A percentile compares a stretch with the other conserved stretches of the same genome.
These are phyloP conservation scores for Bemisia tabaci DNA, from an alignment of 1,140 invertebrate species.

Conservation along the genomic window DNA sequence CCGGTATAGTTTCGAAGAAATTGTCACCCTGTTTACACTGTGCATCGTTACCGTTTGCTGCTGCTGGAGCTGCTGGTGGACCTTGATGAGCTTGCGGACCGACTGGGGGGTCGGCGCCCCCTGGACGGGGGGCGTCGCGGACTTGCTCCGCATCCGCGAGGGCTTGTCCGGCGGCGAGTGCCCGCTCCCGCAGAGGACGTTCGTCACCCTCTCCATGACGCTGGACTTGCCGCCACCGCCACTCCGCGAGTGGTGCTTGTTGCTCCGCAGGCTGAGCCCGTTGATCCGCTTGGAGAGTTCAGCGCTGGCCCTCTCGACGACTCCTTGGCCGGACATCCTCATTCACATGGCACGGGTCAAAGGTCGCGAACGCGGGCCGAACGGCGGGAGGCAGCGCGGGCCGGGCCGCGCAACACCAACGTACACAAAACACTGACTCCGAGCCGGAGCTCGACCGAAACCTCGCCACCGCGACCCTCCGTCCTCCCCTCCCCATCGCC, in stretches of 20 bases:
- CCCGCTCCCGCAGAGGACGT: constrained; percentile 56
- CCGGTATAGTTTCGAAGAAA: no score
- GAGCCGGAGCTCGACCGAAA: constrained; percentile 7
- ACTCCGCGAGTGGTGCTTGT: constrained; percentile 37
- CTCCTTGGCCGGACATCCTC: constrained; percentile 55
- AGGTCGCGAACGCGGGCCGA: not conserved
- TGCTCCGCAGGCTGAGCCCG: constrained; percentile 56
- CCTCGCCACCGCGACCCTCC: constrained; percentile 3
- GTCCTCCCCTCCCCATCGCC: not conserved
- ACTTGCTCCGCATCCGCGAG: constrained; percentile 15
- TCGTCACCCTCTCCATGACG: constrained; percentile 72
- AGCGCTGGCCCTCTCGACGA: constrained; percentile 74
- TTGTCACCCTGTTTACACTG: no score
- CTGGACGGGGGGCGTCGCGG: constrained; percentile 19
- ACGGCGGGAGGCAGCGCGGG: not conserved
- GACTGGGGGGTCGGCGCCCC: constrained; percentile 34
- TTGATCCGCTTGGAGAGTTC: constrained; percentile 77
- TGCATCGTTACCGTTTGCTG: not conserved
- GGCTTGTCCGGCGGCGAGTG: constrained; percentile 21
- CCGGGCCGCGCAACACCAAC: not conserved
- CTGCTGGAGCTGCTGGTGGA: constrained; percentile 13
- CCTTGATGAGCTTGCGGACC: constrained; percentile 18
- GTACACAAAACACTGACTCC: constrained; percentile 12
- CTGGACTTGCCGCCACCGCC: constrained; percentile 26
- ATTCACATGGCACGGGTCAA: not conserved